Evolutionary conservation across 1,140 invertebrate genomes (phyloP), one percentile per base, ranked within the genome.

Genomic region (Polyergus mexicanus): DNA sequence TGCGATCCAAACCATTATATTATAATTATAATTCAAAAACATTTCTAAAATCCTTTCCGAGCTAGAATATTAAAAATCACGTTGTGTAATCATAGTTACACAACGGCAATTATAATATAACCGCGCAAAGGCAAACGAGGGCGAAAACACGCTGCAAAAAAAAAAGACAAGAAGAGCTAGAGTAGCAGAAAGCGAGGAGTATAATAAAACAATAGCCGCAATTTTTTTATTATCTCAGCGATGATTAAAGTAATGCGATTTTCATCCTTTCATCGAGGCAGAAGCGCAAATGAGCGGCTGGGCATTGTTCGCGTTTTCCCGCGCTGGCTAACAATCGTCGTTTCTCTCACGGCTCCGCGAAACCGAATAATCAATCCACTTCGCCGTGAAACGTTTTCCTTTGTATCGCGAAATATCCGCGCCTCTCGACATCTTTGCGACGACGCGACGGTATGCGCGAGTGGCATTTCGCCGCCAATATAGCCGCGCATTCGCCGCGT

Each of bases 341-440:
- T 60, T 41, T 60, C 35, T 81, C 76, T 60, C 83, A 44, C 75
- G 83, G 62, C 75, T 75, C 62, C 54, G 78, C 69, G 72, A 85
- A 81, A 89, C 88, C 88, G 88, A 89, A 88, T 88, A 89, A 89
- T 89, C 87, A 89, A 89, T 89, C 88, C 88, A 89, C 88, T 88
- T 89, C 88, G 85, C 87, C 87, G 88, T 89, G 88, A 89, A 89
- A 89, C 88, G 71, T 88, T 89, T 62, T 68, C 88, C 88, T 89
- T 89, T 85, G 88, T 88, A 88, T 88, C 88, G 69, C 78, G 92
- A 92, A 93, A 92, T 90, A 90, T 92, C 86, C 91, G 77, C 91
- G 77, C 85, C 87, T 86, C 86, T 86, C 83, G 88, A 83, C 81
- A 84, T 65, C 65, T 75, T 83, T 58, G 63, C 84, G 85, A 78